phyloP scores from a whole-genome alignment of 2,888 invertebrate genomes.

The Lepetodrilus schrolli region DNA sequence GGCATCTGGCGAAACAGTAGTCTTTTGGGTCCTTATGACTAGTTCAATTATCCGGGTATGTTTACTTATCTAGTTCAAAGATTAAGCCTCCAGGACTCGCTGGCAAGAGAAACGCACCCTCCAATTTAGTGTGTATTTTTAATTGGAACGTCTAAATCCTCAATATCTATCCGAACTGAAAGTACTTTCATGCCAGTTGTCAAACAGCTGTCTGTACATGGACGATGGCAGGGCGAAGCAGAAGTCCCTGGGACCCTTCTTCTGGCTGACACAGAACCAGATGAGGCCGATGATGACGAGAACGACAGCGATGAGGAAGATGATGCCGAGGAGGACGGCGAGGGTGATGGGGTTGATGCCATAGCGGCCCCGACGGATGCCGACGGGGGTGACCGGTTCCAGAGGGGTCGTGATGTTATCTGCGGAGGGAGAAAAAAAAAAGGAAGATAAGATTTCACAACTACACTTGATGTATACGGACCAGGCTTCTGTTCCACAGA shows the following conservation, averaged over 20 bases:
- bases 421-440: too few relatives aligned
- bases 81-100: too few relatives aligned
- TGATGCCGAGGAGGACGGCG: constrained; percentile 41
- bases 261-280: constrained; percentile 33
- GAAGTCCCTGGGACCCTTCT: constrained; percentile 42
- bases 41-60: too few relatives aligned
- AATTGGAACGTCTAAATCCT: too few relatives aligned
- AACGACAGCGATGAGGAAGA: constrained; percentile 40
- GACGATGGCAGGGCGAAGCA: constrained; percentile 45
- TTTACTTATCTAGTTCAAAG: too few relatives aligned
- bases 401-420: constrained; percentile 32
- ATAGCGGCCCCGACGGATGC: constrained; percentile 16
- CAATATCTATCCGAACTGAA: constrained; percentile 39
- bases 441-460: too few relatives aligned
- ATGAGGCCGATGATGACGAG: constrained; percentile 35
- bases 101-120: too few relatives aligned
- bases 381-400: not conserved
- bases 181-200: constrained; percentile 39
- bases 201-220: constrained; percentile 34
- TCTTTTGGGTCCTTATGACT: too few relatives aligned
- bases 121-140: too few relatives aligned
- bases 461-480: too few relatives aligned
- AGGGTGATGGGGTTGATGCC: constrained; percentile 41
- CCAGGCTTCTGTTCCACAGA: too few relatives aligned
- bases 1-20: too few relatives aligned